These are phyloP conservation scores for Channa argus DNA, from an alignment of 2,113 vertebrate species.

Conservation along the genomic window DNA sequence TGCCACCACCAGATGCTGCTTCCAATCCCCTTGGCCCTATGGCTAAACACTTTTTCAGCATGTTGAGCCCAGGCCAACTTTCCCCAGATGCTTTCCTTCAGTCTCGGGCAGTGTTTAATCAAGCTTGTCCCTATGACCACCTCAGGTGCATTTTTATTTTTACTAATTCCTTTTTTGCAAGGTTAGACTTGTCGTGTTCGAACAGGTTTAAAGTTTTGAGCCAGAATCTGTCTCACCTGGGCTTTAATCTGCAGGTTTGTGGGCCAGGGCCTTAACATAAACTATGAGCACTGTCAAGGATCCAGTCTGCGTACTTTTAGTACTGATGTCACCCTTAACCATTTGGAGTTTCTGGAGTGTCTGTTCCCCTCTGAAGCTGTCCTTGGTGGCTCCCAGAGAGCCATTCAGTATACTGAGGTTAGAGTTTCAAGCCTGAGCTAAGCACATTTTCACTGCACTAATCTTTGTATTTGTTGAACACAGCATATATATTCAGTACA, in stretches of 20 bases:
- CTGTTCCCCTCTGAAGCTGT: slow-evolving; percentile 89
- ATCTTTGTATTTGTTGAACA: slow-evolving; percentile 11
- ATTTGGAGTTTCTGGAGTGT: slow-evolving; percentile 94
- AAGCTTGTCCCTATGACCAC: slow-evolving; percentile 96
- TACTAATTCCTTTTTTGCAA: background rate
- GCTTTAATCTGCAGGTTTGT: slow-evolving; percentile 86
- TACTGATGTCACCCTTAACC: slow-evolving; percentile 89
- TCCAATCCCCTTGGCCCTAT: slow-evolving; percentile 89
- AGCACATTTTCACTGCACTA: slow-evolving; percentile 14
- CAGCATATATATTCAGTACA: background rate
- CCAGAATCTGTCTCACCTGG: slow-evolving; percentile 6
- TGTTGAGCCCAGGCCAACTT: slow-evolving; percentile 85
- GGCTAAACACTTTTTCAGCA: slow-evolving; percentile 92
- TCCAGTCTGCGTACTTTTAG: slow-evolving; percentile 86
- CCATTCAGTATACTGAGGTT: slow-evolving; percentile 93
- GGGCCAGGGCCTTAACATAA: slow-evolving; percentile 89
- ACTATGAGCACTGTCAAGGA: slow-evolving; percentile 92
- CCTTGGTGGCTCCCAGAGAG: slow-evolving; percentile 80
- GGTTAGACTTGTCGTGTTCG: background rate
- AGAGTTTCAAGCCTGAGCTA: slow-evolving; percentile 32
- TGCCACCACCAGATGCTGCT: slow-evolving; percentile 91
- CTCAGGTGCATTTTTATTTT: slow-evolving; percentile 86
- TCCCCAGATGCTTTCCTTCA: slow-evolving; percentile 86
- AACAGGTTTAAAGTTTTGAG: background rate
- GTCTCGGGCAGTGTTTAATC: slow-evolving; percentile 89